Conservation (phyloP, 1,140 invertebrate genomes). For the Oncopeltus fasciatus region DNA sequence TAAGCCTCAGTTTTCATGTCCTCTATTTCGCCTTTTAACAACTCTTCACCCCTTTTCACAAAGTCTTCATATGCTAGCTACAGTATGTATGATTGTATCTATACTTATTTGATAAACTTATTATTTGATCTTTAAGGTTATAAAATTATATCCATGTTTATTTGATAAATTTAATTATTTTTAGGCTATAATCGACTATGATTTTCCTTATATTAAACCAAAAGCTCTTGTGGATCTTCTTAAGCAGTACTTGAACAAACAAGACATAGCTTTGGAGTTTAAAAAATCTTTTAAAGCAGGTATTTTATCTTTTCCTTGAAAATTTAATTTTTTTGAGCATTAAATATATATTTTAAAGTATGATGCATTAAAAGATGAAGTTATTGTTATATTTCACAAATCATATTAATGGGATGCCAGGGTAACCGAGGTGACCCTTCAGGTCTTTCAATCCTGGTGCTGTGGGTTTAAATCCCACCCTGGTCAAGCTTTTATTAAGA, state of each 20-base stretch:
- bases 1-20: slow-evolving; percentile 18
- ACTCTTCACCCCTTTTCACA: slow-evolving; percentile 11
- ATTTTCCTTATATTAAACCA: slow-evolving; percentile 2
- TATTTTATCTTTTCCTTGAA: no score
- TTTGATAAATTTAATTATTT: background rate
- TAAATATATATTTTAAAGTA: no score
- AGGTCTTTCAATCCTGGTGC: no score
- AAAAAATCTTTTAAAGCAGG: background rate
- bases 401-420: no score
- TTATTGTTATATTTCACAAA: no score
- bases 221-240: slow-evolving; percentile 20
- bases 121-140: no score
- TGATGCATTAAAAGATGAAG: no score
- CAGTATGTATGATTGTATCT: slow-evolving; percentile 5
- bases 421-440: no score
- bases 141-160: background rate
- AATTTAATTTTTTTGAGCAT: no score
- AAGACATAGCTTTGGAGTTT: background rate
- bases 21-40: slow-evolving; percentile 20
- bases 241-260: slow-evolving; percentile 1
- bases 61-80: slow-evolving; percentile 6
- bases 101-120: background rate
- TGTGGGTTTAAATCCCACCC: no score
- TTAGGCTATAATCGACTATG: slow-evolving; percentile 12
- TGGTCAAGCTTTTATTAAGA: no score